Base-by-base conservation (phyloP, 1,140 invertebrate species). In the Rhopalosiphum maidis region DNA sequence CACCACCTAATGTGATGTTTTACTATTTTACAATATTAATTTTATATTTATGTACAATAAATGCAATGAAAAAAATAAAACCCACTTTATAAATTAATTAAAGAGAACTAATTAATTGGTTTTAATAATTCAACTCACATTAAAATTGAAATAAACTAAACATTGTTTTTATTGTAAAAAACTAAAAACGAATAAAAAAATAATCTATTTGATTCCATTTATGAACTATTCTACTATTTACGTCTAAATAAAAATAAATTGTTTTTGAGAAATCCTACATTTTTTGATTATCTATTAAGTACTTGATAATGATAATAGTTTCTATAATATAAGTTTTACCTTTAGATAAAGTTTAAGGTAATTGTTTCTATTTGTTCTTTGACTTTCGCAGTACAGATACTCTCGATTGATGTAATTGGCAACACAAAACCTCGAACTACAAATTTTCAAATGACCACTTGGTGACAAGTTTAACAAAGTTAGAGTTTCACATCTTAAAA, bases 391-490 rank as follows among this genome's bases (percentile, higher is more conserved):
- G 2, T 51, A 51, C 30, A 77, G 11, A n/a, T 77, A 77, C 60
- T n/a, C 15, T 77, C 15, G 15, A 77, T 77, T 18, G 15, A n/a
- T 77, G n/a, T 77, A 77, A 77, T 89, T 89, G 35, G 35, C 25
- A 41, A 41, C 23, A 55, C 30, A 55, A 55, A 55, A 89, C 88
- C 22, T 3, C 11, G 41, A 41, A 89, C 48, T 89, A 89, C 87
- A 54, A 89, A 37, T 89, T 89, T 89, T 37, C 35, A 54, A 55
- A 55, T 9, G 51, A 54, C 35, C 48, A 89, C 35, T 89, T 41
- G 88, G 35, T 35, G 88, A 89, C 22, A 55, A 55, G n/a, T 55
- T 89, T 89, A 89, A 89, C 48, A 22, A 22, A 89, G 48, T 89
- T 54, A 55, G 8, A 89, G 88, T 11, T 15, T 1, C 1, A 35